Base-by-base conservation (phyloP, 2,113 vertebrate species). In the Grallaria varia region DNA sequence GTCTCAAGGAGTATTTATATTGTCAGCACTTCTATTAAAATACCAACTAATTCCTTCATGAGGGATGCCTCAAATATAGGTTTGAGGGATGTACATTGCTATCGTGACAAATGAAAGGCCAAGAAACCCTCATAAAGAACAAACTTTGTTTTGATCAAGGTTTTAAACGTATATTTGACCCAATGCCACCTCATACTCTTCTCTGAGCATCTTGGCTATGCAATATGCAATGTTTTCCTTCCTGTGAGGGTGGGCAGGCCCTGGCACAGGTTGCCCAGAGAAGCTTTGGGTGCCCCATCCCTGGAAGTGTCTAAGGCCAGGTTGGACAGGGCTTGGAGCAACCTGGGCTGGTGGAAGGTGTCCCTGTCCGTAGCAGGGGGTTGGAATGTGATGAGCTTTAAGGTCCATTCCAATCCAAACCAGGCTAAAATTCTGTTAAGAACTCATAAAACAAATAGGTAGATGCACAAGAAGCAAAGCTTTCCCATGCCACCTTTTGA, bases 1-100 rank as follows among this genome's bases (percentile, higher is more conserved):
- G 35, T 93, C 40, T 90, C 80, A 63, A 56, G 52, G 39, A 79
- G 37, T 95, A 87, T 94, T 96, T 96, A 87, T 94, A 80, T 89
- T 94, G 92, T 93, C 85, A 92, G 73, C 35, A 63, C 90, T 92
- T 88, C 79, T 93, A 84, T 73, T 94, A 91, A 96, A 93, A 90
- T 68, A 72, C 40, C 68, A 81, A 67, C 90, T 74, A 85, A 86
- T 89, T 92, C 80, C 66, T 72, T 39, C 52, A 75, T 8, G n/a
- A 77, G 79, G 64, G 56, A 77, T 77, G 72, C 72, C 79, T 77
- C 79, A 63, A 23, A 56, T 37, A 77, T 15, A 59, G 68, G 52
- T 79, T 77, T 81, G 76, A 84, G 74, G 60, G 69, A 27, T 15
- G 44, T 15, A 33, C 6, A 0, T 40, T 45, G 60, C 68, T 83